These are phyloP conservation scores for Chymomyza amoena DNA, from an alignment of 2,888 invertebrate species.

Conservation along the genomic window DNA sequence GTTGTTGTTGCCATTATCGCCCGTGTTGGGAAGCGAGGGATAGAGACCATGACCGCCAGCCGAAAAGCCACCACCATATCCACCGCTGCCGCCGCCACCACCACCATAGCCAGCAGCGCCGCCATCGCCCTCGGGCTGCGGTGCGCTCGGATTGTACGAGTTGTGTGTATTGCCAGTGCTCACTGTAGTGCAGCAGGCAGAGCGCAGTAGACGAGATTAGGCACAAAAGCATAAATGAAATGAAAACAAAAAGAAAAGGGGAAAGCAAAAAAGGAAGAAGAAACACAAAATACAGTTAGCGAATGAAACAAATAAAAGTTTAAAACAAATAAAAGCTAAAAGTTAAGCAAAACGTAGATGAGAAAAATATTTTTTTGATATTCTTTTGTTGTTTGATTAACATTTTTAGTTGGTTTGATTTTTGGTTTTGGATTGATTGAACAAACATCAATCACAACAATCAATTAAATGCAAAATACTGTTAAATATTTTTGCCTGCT, in stretches of 20 bases:
- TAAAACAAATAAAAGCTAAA: conserved; percentile 1
- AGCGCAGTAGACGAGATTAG: conserved; percentile 40
- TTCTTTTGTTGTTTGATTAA: neutral
- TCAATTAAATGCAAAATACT: conserved; percentile 28
- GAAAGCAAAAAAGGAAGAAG: conserved; percentile 25
- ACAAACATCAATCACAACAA: neutral
- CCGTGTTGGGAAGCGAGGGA: conserved; percentile 70
- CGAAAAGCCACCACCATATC: conserved; percentile 77
- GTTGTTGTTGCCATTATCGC: conserved; percentile 23
- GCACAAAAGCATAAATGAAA: conserved; percentile 52
- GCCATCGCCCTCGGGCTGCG: conserved; percentile 57
- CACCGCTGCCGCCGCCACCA: conserved; percentile 65
- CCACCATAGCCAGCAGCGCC: conserved; percentile 47
- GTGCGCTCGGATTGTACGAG: conserved; percentile 69
- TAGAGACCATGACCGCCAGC: conserved; percentile 76
- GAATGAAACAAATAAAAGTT: conserved; percentile 1
- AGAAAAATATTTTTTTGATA: conserved; percentile 17
- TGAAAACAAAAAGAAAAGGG: conserved; percentile 19
- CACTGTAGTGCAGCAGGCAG: conserved; percentile 37
- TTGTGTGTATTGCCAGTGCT: conserved; percentile 64
- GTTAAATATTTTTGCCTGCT: neutral
- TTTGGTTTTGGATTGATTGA: neutral
- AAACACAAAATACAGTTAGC: conserved; percentile 45
- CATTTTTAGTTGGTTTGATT: neutral
- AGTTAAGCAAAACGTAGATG: conserved; percentile 14